Percentiles rank a stretch among this genome's conserved stretches.
These are phyloP conservation scores for Ceratina calcarata DNA, from an alignment of 1,140 invertebrate species.

Conservation along the genomic window DNA sequence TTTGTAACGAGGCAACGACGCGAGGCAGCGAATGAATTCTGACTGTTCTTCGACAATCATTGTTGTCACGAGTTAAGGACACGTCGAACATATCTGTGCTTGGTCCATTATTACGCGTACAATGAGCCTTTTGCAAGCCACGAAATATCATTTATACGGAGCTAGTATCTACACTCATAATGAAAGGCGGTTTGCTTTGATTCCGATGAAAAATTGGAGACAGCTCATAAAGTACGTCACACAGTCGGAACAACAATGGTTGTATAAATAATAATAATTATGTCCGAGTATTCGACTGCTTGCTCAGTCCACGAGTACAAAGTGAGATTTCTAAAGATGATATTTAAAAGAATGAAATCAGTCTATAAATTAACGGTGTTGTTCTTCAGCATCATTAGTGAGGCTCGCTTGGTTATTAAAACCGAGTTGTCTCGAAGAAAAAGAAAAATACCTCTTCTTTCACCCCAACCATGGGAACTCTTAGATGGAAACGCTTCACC, in stretches of 20 bases:
- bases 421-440: too few relatives aligned
- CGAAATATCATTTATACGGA: neutral
- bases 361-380: too few relatives aligned
- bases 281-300: too few relatives aligned
- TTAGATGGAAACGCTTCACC: neutral
- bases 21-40: neutral
- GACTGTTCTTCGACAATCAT: conserved; percentile 23
- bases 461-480: neutral
- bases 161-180: neutral
- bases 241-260: too few relatives aligned
- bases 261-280: too few relatives aligned
- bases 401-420: too few relatives aligned
- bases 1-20: conserved; percentile 16
- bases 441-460: neutral
- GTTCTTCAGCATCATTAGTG: too few relatives aligned
- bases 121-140: neutral
- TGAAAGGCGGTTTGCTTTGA: neutral
- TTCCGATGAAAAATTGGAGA: neutral
- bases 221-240: too few relatives aligned
- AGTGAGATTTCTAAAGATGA: too few relatives aligned
- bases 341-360: too few relatives aligned
- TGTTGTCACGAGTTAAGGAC: conserved; percentile 8
- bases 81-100: neutral
- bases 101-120: neutral
- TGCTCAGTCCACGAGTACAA: too few relatives aligned